phyloP scores from a whole-genome alignment of 2,888 invertebrate genomes.

The Frankliniella fusca region DNA sequence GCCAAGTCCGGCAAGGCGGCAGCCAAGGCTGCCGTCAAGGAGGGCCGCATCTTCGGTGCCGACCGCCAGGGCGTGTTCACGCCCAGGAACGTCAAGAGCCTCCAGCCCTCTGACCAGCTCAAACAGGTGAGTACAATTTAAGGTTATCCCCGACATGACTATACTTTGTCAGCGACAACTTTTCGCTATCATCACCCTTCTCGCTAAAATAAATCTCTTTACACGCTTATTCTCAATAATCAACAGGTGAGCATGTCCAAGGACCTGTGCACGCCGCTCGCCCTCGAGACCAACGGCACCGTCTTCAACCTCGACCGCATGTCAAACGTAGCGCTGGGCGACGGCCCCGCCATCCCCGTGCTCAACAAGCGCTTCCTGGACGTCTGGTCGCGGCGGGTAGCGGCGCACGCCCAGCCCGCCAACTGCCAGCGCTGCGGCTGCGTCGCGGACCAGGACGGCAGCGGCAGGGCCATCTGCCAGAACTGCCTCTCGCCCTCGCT shows the following conservation, averaged over 20 bases:
- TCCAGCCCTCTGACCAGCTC: conserved; percentile 33
- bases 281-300: conserved; percentile 47
- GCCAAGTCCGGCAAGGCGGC: conserved; percentile 10
- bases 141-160: no score
- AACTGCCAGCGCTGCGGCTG: conserved; percentile 50
- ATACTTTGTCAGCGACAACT: no score
- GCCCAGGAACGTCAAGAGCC: conserved; percentile 41
- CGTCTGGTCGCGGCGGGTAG: conserved; percentile 45
- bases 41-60: conserved; percentile 42
- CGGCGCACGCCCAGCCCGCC: conserved; percentile 43
- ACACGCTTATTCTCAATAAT: not conserved
- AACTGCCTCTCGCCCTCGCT: conserved; percentile 44
- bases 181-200: no score
- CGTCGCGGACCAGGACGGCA: conserved; percentile 46
- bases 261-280: conserved; percentile 46
- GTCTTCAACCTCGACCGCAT: conserved; percentile 43
- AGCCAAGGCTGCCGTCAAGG: conserved; percentile 31
- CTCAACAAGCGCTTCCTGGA: conserved; percentile 44
- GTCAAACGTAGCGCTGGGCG: conserved; percentile 38
- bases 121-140: conserved; percentile 31
- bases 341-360: conserved; percentile 37
- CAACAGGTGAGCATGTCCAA: conserved; percentile 44
- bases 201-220: no score
- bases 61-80: conserved; percentile 46
- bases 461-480: conserved; percentile 46